Conservation (phyloP, 2,888 invertebrate species). For the Andrena bucephala region DNA sequence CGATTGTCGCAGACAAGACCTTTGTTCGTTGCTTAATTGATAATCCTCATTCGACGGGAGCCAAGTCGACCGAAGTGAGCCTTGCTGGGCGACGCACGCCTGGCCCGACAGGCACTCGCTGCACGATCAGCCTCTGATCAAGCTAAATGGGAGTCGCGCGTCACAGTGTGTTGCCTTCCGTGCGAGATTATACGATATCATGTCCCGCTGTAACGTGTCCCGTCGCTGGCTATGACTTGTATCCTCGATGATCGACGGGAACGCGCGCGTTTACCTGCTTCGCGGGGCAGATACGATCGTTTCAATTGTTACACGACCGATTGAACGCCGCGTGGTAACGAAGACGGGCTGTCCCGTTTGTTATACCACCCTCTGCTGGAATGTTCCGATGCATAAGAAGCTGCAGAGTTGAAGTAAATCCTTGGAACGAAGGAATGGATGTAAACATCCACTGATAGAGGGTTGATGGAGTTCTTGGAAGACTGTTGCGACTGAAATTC, state of each 20-base stretch:
- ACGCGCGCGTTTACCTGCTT: slow-evolving; percentile 7
- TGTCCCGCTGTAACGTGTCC: slow-evolving; percentile 26
- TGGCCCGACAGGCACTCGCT: slow-evolving; percentile 38
- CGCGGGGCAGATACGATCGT: slow-evolving; percentile 11
- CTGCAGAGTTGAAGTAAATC: too few species aligned
- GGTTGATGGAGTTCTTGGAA: too few species aligned
- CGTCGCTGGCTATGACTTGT: slow-evolving; percentile 13
- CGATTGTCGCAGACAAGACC: slow-evolving; percentile 64
- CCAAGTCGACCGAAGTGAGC: slow-evolving; percentile 43
- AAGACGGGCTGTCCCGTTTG: background rate
- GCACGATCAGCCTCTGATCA: slow-evolving; percentile 47
- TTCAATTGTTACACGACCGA: slow-evolving; percentile 16
- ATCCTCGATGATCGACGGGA: slow-evolving; percentile 12
- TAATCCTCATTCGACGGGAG: slow-evolving; percentile 63
- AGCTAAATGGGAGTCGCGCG: slow-evolving; percentile 52
- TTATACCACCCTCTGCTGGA: background rate
- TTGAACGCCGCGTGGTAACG: slow-evolving; percentile 1
- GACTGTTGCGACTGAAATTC: too few species aligned
- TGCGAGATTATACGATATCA: slow-evolving; percentile 49
- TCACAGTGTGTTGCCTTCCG: slow-evolving; percentile 49
- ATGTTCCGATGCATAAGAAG: too few species aligned
- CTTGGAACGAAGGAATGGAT: too few species aligned
- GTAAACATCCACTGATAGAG: too few species aligned
- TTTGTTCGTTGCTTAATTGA: slow-evolving; percentile 72
- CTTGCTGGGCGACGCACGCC: slow-evolving; percentile 25